A percentile compares a stretch with the other conserved stretches of the same genome.
Evolutionary conservation across 2,113 vertebrate species (phyloP).

Genomic region (Eleginops maclovinus): DNA sequence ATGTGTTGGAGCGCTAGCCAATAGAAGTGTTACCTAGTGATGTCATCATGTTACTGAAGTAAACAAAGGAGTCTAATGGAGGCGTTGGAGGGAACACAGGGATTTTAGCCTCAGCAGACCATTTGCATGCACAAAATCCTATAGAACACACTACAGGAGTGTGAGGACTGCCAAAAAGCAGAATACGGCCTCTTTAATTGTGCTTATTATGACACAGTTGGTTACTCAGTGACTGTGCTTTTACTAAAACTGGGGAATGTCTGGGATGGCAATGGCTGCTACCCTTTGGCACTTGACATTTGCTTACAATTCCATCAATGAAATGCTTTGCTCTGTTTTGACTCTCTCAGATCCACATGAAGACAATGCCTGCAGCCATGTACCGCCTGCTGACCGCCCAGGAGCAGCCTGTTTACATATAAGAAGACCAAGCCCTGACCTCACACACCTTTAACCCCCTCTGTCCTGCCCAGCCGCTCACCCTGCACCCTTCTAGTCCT

Average conservation of each 20-base stretch:
- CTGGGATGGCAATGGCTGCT: not conserved
- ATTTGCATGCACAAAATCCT: too few species aligned
- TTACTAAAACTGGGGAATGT: not conserved
- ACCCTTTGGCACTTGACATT: not conserved
- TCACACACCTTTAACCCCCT: slow-evolving; percentile 20
- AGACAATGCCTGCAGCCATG: slow-evolving; percentile 99
- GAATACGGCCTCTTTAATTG: not conserved
- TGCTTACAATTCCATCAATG: not conserved
- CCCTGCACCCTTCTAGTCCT: not conserved
- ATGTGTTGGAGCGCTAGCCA: too few species aligned
- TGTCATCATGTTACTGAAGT: too few species aligned
- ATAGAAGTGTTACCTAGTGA: too few species aligned
- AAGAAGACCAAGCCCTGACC: slow-evolving; percentile 56
- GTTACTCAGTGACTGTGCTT: too few species aligned
- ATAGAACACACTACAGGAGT: too few species aligned
- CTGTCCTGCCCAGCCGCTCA: slow-evolving; percentile 3
- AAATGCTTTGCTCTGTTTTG: slow-evolving; percentile 17
- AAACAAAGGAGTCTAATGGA: too few species aligned
- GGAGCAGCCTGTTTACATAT: slow-evolving; percentile 98
- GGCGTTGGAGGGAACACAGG: too few species aligned
- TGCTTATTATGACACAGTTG: too few species aligned
- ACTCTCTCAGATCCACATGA: slow-evolving; percentile 94
- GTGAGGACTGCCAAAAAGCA: too few species aligned
- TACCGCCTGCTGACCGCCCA: slow-evolving; percentile 97
- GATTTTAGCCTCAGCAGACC: too few species aligned